Evolutionary conservation across 53 echinoderm and acorn worm species (phyloP).

Genomic region (Paracentrotus lividus): DNA sequence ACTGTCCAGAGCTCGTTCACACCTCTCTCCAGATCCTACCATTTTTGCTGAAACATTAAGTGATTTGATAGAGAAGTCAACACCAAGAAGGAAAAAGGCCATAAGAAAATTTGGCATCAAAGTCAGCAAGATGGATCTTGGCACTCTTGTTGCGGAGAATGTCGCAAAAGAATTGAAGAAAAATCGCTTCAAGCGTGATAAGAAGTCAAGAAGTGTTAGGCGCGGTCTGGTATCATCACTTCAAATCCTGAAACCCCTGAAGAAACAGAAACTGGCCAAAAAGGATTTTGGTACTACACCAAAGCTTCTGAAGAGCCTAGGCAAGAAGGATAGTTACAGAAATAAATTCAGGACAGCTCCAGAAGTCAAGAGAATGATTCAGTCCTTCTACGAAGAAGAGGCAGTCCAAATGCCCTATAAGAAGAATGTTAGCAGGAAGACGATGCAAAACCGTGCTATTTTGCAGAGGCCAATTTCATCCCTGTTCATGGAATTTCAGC

Average conservation of each 20-base stretch:
- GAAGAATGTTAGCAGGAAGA: conserved; percentile 44
- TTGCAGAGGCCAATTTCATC: conserved; percentile 46
- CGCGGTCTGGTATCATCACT: conserved; percentile 6
- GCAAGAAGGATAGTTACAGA: background rate
- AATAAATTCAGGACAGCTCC: conserved; percentile 17
- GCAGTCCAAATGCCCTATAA: conserved; percentile 12
- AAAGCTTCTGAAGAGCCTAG: background rate
- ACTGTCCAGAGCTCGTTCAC: background rate
- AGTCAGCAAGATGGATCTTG: background rate
- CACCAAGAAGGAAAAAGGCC: background rate
- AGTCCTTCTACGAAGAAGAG: conserved; percentile 14
- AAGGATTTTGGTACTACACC: background rate
- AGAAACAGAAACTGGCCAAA: conserved; percentile 28
- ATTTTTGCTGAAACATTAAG: background rate
- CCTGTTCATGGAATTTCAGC: conserved; percentile 35
- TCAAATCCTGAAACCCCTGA: background rate
- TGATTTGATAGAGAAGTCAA: background rate
- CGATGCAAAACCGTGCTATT: background rate
- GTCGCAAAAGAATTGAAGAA: background rate
- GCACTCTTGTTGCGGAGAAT: background rate
- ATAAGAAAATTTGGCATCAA: background rate
- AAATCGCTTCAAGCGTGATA: background rate
- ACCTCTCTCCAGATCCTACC: conserved; percentile 9
- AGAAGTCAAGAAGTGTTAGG: background rate
- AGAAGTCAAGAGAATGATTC: conserved; percentile 23